Conservation (phyloP, 2,888 invertebrate genomes). For the Drosophila sordidapex region DNA sequence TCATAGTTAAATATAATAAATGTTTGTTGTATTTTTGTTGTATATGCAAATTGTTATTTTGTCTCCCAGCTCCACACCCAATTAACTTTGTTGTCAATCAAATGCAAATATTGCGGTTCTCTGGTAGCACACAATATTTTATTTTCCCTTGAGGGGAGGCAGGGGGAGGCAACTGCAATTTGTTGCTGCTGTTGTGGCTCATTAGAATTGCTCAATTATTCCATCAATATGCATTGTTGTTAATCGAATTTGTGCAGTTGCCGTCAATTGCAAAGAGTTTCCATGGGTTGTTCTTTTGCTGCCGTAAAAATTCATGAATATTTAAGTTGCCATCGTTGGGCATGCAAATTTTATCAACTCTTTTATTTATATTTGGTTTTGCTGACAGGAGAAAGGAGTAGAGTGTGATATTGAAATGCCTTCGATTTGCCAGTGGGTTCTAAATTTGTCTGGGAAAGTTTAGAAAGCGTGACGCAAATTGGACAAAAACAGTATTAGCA, state of each 20-base stretch:
- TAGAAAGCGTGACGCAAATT: conserved; percentile 58
- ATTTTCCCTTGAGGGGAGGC: conserved; percentile 1
- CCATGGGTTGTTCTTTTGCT: conserved; percentile 6
- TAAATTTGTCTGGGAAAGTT: conserved; percentile 67
- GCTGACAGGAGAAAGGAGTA: neutral
- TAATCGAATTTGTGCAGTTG: conserved; percentile 70
- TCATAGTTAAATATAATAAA: conserved; percentile 72
- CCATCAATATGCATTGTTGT: conserved; percentile 82
- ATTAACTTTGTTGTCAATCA: conserved; percentile 82
- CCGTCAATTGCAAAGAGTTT: neutral
- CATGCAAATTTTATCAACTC: conserved; percentile 19
- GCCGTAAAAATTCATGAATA: conserved; percentile 73
- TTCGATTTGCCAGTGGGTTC: conserved; percentile 20
- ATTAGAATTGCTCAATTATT: conserved; percentile 83
- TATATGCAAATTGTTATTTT: conserved; percentile 61
- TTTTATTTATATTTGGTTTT: conserved; percentile 1
- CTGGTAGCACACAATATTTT: conserved; percentile 24
- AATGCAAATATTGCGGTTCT: conserved; percentile 77
- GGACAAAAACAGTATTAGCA: conserved; percentile 21
- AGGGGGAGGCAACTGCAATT: conserved; percentile 60
- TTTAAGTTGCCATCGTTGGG: conserved; percentile 63
- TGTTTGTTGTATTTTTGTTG: conserved; percentile 54
- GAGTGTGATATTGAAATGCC: conserved; percentile 19
- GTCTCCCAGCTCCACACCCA: conserved; percentile 71
- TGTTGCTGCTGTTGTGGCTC: conserved; percentile 71